Evolutionary conservation across 2,888 invertebrate genomes (phyloP).

Genomic region (Amblyjoppa proteus): DNA sequence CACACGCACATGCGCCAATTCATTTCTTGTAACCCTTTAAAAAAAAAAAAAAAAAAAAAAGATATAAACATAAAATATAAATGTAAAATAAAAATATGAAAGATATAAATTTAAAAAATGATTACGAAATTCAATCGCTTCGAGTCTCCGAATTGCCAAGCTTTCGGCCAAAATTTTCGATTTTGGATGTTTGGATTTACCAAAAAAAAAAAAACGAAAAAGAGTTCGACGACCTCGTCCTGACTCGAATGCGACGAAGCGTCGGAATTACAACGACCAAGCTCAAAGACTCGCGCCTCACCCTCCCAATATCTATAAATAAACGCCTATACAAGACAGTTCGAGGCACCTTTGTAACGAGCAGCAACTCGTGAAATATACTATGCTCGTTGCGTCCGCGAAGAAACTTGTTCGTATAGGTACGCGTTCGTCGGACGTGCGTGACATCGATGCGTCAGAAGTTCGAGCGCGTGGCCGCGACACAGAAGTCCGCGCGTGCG

Average conservation of each 20-base stretch:
- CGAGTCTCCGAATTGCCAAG: too few species aligned
- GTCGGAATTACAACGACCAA: background rate
- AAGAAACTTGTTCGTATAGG: constrained; percentile 27
- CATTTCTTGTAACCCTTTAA: background rate
- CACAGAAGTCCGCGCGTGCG: constrained; percentile 58
- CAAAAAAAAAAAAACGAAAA: background rate
- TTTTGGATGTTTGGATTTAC: too few species aligned
- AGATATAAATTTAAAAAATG: too few species aligned
- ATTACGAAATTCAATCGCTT: too few species aligned
- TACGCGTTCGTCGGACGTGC: constrained; percentile 40
- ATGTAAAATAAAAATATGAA: too few species aligned
- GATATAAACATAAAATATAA: too few species aligned
- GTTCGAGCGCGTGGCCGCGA: constrained; percentile 55
- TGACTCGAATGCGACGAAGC: background rate
- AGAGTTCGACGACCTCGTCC: constrained; percentile 16
- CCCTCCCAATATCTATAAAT: constrained; percentile 57
- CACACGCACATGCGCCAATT: constrained; percentile 3
- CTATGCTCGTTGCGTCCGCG: constrained; percentile 32
- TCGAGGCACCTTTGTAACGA: constrained; percentile 28
- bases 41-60: background rate
- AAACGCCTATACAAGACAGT: constrained; percentile 50
- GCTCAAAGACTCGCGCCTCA: constrained; percentile 47
- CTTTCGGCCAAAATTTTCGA: too few species aligned
- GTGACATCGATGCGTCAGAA: constrained; percentile 60
- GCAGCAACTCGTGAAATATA: constrained; percentile 1